These are phyloP conservation scores for Slavum lentiscoides DNA, from an alignment of 2,888 invertebrate genomes.

Conservation along the genomic window DNA sequence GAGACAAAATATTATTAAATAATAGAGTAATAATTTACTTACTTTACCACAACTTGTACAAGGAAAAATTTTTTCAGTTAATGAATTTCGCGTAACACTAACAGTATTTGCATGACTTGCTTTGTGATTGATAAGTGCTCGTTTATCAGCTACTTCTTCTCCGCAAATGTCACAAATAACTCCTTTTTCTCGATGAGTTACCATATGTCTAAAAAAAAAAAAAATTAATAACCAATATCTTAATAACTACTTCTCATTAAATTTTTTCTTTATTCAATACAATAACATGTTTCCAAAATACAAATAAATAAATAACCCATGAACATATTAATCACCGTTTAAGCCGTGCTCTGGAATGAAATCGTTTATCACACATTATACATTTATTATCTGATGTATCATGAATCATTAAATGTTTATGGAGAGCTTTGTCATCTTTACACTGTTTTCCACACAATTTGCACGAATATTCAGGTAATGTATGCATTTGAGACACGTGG, in stretches of 20 bases:
- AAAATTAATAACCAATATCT: slow-evolving; percentile 56
- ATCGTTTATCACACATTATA: slow-evolving; percentile 71
- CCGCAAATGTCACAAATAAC: slow-evolving; percentile 73
- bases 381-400: slow-evolving; percentile 69
- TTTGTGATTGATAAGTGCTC: slow-evolving; percentile 71
- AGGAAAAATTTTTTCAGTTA: slow-evolving; percentile 71
- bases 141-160: slow-evolving; percentile 72
- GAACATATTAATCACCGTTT: slow-evolving; percentile 59
- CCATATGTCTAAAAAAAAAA: slow-evolving; percentile 65
- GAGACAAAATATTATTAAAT: slow-evolving; percentile 1
- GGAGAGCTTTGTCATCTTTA: slow-evolving; percentile 69
- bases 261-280: neutral
- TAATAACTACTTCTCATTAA: neutral
- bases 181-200: slow-evolving; percentile 72
- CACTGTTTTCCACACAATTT: slow-evolving; percentile 71
- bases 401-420: slow-evolving; percentile 73
- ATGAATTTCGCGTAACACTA: slow-evolving; percentile 59
- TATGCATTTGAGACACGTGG: slow-evolving; percentile 67
- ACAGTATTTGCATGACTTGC: slow-evolving; percentile 64
- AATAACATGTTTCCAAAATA: neutral
- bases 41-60: slow-evolving; percentile 84
- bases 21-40: neutral
- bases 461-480: slow-evolving; percentile 69
- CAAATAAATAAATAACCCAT: neutral
- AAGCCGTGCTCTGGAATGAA: slow-evolving; percentile 69